Evolutionary conservation across 2,797 vertebrate species (phyloP).

Genomic region (Darevskia mixta): DNA sequence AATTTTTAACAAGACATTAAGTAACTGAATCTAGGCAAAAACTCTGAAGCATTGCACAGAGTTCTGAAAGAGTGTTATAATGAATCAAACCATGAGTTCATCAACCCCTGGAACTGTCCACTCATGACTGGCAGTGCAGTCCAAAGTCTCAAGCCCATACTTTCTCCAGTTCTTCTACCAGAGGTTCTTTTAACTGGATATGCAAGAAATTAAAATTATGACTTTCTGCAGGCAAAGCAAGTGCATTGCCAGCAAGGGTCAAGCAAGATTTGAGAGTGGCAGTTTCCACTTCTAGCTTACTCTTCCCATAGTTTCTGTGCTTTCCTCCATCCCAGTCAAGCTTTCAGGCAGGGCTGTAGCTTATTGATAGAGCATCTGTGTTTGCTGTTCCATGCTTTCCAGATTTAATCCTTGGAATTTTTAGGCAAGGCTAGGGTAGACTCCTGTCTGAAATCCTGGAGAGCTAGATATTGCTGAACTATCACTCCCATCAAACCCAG

Average conservation of each 20-base stretch:
- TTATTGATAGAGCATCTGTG: too few relatives aligned
- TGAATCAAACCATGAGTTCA: background rate
- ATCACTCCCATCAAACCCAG: too few relatives aligned
- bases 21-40: background rate
- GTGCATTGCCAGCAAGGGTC: background rate
- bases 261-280: background rate
- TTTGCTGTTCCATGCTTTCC: too few relatives aligned
- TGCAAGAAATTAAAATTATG: background rate
- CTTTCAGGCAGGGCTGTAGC: background rate
- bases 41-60: background rate
- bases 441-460: too few relatives aligned
- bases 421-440: too few relatives aligned
- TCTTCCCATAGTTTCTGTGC: background rate
- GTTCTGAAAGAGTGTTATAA: background rate
- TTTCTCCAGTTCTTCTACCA: background rate
- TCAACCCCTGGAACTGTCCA: background rate
- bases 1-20: background rate
- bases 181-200: background rate
- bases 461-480: too few relatives aligned
- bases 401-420: too few relatives aligned
- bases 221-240: background rate
- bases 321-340: background rate
- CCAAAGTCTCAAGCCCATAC: too few relatives aligned
- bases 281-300: background rate
- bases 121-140: background rate